Base-by-base conservation (phyloP, 2,888 invertebrate genomes). In the Chrysolina haemoptera region DNA sequence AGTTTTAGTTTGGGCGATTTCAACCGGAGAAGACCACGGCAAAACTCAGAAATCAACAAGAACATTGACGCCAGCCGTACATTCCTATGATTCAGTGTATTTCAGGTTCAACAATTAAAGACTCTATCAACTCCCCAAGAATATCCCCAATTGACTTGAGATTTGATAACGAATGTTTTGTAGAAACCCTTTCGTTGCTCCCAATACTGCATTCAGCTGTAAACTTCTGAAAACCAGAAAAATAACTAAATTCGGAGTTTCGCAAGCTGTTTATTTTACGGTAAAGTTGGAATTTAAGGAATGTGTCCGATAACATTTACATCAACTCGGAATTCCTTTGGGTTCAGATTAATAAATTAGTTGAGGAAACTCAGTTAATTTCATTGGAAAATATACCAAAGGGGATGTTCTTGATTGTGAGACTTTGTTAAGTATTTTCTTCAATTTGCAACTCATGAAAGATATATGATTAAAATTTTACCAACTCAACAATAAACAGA, bases 301-400 rank as follows among this genome's bases (percentile, higher is more conserved):
- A 59, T 59, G 59, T 3, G 59, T 59, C 35, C 59, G 27, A n/a
- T 59, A 59, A 35, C 16, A 59, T 59, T 70, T 70, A 74, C 69
- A 73, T 71, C 59, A 73, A 64, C 27, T 73, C 62, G 76, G 55
- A 59, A 76, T 70, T 72, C 74, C 64, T 65, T 68, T 71, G 43
- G 65, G 35, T 43, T 74, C 63, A 68, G 71, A 74, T 76, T 74
- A 71, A 74, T 67, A 68, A 76, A 74, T 76, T 72, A 62, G 55
- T 68, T 66, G 46, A 64, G 74, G 62, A 69, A 16, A 50, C 50
- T 16, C 55, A 68, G 65, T 70, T 62, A 64, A 71, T 71, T 76
- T 74, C 74, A 74, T 70, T 71, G 53, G 63, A 71, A 73, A 68
- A 64, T 73, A 70, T 50, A 53, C 71, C 65, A 68, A 66, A 68